A percentile compares a stretch with the other conserved stretches of the same genome.
These are phyloP conservation scores for Porites evermanni DNA, from an alignment of 92 coral and sea anemone species.

Conservation along the genomic window DNA sequence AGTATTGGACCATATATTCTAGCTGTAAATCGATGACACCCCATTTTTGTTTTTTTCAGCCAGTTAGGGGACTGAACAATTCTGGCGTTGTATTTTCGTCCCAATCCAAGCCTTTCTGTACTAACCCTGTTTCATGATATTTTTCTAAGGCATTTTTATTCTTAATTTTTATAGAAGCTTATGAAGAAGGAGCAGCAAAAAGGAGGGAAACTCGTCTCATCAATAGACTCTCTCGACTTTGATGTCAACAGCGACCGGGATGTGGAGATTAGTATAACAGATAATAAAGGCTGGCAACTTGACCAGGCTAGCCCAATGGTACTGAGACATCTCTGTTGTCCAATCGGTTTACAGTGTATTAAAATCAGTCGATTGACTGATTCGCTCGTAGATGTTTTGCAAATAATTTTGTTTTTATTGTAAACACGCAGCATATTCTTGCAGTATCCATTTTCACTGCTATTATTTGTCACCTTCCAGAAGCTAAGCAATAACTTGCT, in stretches of 20 bases:
- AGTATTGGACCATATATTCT: too few relatives aligned
- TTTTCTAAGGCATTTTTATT: neutral
- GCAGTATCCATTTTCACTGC: neutral
- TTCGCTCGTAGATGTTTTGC: too few relatives aligned
- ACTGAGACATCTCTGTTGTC: neutral
- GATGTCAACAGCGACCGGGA: neutral
- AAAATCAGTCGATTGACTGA: neutral
- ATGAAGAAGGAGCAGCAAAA: conserved; percentile 4
- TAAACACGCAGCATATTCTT: too few relatives aligned
- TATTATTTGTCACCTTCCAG: neutral
- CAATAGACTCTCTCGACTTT: conserved; percentile 33
- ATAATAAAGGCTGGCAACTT: conserved; percentile 10
- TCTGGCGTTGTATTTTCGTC: too few relatives aligned
- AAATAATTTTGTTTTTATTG: too few relatives aligned
- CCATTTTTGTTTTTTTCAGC: too few relatives aligned
- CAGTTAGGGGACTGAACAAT: too few relatives aligned
- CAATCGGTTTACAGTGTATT: neutral
- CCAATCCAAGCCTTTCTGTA: neutral
- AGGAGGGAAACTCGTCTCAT: conserved; percentile 36
- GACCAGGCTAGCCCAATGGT: conserved; percentile 1
- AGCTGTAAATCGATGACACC: too few relatives aligned
- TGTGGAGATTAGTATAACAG: conserved; percentile 9
- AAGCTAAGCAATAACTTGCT: conserved; percentile 9
- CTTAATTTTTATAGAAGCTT: neutral
- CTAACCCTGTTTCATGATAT: neutral